phyloP scores from a whole-genome alignment of 2,888 invertebrate species.

The Synanthedon myopaeformis region DNA sequence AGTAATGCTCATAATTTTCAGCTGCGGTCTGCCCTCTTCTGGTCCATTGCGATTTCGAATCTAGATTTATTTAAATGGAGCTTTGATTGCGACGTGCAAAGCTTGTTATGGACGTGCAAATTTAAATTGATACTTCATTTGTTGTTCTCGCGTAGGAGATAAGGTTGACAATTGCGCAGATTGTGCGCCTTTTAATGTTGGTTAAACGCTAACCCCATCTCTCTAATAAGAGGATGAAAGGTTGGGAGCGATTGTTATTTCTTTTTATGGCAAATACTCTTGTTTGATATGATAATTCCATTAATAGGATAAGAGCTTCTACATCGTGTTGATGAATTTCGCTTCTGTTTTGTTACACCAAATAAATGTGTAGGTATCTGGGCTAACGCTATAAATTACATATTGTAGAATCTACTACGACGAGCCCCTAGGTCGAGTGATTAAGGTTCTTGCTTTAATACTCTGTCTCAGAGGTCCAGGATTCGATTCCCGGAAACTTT shows the following conservation, averaged over 20 bases:
- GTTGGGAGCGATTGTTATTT: constrained; percentile 53
- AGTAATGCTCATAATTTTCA: constrained; percentile 42
- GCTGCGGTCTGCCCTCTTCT: constrained; percentile 9
- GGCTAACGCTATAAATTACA: no score
- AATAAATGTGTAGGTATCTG: no score
- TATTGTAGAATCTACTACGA: no score
- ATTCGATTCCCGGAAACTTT: no score
- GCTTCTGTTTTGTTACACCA: not conserved
- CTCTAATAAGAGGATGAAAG: constrained; percentile 60
- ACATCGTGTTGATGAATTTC: constrained; percentile 49
- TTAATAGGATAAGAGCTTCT: constrained; percentile 49
- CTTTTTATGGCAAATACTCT: constrained; percentile 42
- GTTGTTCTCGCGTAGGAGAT: not conserved
- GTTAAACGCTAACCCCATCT: constrained; percentile 42
- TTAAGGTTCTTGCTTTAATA: no score
- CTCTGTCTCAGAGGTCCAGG: no score
- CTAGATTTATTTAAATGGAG: constrained; percentile 63
- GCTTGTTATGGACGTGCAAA: constrained; percentile 30
- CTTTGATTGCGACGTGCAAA: constrained; percentile 56
- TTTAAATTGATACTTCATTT: not conserved
- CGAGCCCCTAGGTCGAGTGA: no score
- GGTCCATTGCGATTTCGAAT: constrained; percentile 46
- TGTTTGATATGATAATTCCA: constrained; percentile 66
- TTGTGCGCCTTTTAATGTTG: constrained; percentile 3
- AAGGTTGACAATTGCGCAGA: not conserved